Evolutionary conservation across 2,113 vertebrate genomes (phyloP).

Genomic region (Seriola dumerili): DNA sequence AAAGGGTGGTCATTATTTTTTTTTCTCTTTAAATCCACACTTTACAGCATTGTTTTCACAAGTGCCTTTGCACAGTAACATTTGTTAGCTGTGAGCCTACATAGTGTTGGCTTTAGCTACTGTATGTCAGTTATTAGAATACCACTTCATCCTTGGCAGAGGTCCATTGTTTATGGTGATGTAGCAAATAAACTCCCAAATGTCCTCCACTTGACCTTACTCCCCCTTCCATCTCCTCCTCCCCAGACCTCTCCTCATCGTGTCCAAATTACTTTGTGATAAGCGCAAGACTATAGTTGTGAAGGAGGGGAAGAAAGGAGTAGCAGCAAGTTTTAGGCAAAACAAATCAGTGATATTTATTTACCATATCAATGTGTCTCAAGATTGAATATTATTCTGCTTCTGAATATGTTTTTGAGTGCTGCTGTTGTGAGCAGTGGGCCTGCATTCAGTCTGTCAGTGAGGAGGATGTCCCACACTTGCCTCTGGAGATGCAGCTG

Average conservation of each 20-base stretch:
- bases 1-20: not conserved
- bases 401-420: not conserved
- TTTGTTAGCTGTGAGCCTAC: not conserved
- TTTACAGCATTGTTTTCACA: no score
- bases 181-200: constrained; percentile 18
- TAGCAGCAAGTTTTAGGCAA: no score
- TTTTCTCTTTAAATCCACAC: not conserved
- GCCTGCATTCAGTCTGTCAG: constrained; percentile 19
- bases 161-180: constrained; percentile 18
- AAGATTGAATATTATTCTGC: not conserved
- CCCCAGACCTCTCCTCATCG: not conserved
- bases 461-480: constrained; percentile 21
- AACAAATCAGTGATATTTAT: not conserved
- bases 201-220: constrained; percentile 17
- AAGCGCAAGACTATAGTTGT: not conserved
- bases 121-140: not conserved
- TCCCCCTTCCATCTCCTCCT: constrained; percentile 1
- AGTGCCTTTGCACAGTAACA: not conserved
- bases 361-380: not conserved
- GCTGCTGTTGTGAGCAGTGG: constrained; percentile 1
- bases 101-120: not conserved
- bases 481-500: not conserved
- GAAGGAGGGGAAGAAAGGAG: not conserved
- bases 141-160: constrained; percentile 25
- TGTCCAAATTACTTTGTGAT: not conserved